These are phyloP conservation scores for Bombus soroeensis DNA, from an alignment of 1,140 invertebrate genomes.

Conservation along the genomic window DNA sequence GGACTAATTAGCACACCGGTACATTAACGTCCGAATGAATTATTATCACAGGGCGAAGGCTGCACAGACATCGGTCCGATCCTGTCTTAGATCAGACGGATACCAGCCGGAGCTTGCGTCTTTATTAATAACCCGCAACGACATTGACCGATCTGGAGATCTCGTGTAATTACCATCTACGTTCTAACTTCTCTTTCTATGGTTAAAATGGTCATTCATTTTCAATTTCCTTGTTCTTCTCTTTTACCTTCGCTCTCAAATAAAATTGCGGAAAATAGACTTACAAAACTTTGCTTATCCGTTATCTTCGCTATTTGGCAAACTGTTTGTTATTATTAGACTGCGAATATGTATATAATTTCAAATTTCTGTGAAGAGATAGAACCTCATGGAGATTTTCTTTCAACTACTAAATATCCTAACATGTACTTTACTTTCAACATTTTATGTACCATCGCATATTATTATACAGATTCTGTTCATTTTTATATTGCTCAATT, in stretches of 20 bases:
- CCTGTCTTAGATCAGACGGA: conserved; percentile 72
- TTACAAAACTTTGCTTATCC: not conserved
- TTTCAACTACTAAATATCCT: too few species aligned
- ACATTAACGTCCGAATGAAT: conserved; percentile 75
- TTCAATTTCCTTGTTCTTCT: not conserved
- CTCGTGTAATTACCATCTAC: conserved; percentile 75
- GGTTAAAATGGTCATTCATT: not conserved
- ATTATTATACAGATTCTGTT: too few species aligned
- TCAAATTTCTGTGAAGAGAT: too few species aligned
- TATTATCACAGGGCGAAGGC: conserved; percentile 65
- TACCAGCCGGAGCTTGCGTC: conserved; percentile 67
- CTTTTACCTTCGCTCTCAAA: not conserved
- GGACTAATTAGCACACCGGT: conserved; percentile 72
- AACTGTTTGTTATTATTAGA: too few species aligned
- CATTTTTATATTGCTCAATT: too few species aligned
- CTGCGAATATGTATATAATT: too few species aligned
- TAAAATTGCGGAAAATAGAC: not conserved
- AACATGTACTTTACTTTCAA: too few species aligned
- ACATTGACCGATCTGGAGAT: conserved; percentile 77
- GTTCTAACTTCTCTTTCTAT: conserved; percentile 40
- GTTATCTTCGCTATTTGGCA: too few species aligned
- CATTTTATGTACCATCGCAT: too few species aligned
- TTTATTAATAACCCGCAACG: conserved; percentile 79
- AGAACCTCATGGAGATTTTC: too few species aligned
- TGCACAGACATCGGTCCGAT: conserved; percentile 60